A percentile compares a stretch with the other conserved stretches of the same genome.
These are phyloP conservation scores for Vulpes vulpes DNA, from an alignment of 2,113 vertebrate species.

Conservation along the genomic window DNA sequence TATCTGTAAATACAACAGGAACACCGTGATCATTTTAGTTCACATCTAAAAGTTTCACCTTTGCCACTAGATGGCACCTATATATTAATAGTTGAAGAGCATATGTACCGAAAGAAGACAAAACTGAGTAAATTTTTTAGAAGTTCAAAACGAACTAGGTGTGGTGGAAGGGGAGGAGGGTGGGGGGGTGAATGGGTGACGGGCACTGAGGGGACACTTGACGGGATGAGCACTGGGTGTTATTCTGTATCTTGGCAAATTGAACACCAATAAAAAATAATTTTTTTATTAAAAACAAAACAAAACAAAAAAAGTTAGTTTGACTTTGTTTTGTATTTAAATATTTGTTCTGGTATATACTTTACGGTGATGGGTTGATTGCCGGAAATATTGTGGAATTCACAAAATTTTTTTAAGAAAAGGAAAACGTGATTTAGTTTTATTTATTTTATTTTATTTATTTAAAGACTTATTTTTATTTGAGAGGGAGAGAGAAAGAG, in stretches of 20 bases:
- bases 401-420: neutral
- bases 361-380: neutral
- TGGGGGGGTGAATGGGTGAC: too few species aligned
- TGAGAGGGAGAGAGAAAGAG: neutral
- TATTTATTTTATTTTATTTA: neutral
- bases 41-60: neutral
- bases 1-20: neutral
- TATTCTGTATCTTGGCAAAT: too few species aligned
- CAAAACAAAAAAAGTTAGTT: neutral
- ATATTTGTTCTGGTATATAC: neutral
- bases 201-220: too few species aligned
- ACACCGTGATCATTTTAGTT: neutral
- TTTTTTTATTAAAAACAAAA: too few species aligned
- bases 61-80: slow-evolving; percentile 61
- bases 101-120: neutral
- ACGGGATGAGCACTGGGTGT: too few species aligned
- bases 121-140: neutral
- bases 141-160: too few species aligned
- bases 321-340: neutral
- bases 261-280: too few species aligned
- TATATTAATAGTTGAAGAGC: neutral
- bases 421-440: neutral
- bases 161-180: too few species aligned
- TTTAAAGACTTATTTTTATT: neutral
- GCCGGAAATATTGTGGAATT: neutral